Evolutionary conservation across 92 coral and sea anemone genomes (phyloP).

Genomic region (Pocillopora meandrina): DNA sequence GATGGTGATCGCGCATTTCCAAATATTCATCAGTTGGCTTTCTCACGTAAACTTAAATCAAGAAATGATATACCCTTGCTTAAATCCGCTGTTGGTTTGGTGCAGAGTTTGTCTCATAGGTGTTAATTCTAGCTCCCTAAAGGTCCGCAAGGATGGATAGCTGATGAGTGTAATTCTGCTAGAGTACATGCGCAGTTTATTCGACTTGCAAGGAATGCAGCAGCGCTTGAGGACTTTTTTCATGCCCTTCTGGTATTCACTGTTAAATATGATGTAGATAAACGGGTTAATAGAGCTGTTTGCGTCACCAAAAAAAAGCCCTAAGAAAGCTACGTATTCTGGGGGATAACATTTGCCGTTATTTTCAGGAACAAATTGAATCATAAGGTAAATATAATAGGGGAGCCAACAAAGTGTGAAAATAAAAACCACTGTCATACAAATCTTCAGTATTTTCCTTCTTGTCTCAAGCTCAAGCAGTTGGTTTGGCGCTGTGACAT

Average conservation of each 20-base stretch:
- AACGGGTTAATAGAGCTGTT: slow-evolving; percentile 80
- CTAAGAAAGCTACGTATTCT: slow-evolving; percentile 51
- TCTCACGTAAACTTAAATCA: not conserved
- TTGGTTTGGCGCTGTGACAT: slow-evolving; percentile 70
- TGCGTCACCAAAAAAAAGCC: slow-evolving; percentile 66
- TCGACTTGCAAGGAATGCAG: slow-evolving; percentile 6
- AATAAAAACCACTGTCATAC: slow-evolving; percentile 68
- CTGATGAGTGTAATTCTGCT: slow-evolving; percentile 13
- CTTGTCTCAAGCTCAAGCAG: slow-evolving; percentile 65
- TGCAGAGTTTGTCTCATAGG: not conserved
- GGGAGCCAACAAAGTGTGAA: slow-evolving; percentile 86
- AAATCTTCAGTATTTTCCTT: slow-evolving; percentile 73
- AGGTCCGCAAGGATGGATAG: slow-evolving; percentile 16
- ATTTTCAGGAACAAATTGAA: slow-evolving; percentile 29
- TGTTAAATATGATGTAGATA: slow-evolving; percentile 73
- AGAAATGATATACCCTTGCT: too few relatives aligned
- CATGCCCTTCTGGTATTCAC: slow-evolving; percentile 62
- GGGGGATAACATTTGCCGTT: slow-evolving; percentile 56
- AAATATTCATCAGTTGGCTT: not conserved
- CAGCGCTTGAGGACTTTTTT: slow-evolving; percentile 13
- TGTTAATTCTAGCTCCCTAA: slow-evolving; percentile 20
- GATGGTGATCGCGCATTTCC: too few relatives aligned
- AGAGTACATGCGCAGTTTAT: slow-evolving; percentile 23
- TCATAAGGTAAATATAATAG: slow-evolving; percentile 57
- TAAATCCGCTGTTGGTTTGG: not conserved